Conservation (phyloP, 2,888 invertebrate genomes). For the Deroplatys truncata region DNA sequence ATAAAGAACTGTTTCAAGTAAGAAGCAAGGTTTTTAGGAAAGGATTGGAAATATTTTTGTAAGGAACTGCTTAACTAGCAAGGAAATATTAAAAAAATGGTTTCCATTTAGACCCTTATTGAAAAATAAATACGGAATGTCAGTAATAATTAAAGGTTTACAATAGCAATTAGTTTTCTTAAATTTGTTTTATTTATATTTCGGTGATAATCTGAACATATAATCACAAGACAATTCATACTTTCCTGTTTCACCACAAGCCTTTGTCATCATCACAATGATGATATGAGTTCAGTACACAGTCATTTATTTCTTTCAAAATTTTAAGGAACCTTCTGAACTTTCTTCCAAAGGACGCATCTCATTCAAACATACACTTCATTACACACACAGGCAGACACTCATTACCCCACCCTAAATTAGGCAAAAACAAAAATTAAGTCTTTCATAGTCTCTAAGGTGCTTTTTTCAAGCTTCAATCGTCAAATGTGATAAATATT, state of each 20-base stretch:
- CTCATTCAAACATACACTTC: neutral
- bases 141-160: neutral
- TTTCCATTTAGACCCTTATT: neutral
- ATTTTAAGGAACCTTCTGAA: neutral
- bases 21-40: too few species aligned
- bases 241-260: neutral
- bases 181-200: constrained; percentile 7
- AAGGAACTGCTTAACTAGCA: neutral
- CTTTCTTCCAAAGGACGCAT: neutral
- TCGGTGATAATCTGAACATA: neutral
- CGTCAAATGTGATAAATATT: neutral
- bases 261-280: neutral
- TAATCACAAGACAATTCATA: neutral
- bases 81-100: neutral
- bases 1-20: too few species aligned
- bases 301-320: neutral
- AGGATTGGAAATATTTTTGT: neutral
- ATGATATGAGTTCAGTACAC: neutral
- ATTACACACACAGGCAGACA: neutral
- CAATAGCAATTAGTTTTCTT: neutral
- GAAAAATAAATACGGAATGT: neutral
- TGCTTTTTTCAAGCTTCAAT: neutral
- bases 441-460: neutral
- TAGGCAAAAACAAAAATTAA: neutral
- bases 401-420: constrained; percentile 3